Percentiles rank a stretch among this genome's conserved stretches.
Evolutionary conservation across 2,797 vertebrate species (phyloP).

Genomic region (Hypotaenidia okinawae): DNA sequence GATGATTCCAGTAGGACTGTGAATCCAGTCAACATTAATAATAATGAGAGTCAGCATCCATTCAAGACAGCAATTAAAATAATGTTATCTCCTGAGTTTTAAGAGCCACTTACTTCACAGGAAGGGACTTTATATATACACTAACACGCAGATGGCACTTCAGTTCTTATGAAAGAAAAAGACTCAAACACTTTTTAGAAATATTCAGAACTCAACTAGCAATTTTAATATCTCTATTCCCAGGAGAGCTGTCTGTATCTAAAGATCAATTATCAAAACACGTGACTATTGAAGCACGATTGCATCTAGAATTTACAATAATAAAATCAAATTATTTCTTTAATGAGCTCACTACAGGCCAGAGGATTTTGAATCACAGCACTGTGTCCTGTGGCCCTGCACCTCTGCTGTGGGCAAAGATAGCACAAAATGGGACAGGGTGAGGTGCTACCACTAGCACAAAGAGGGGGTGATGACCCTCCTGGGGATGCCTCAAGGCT

Average conservation of each 20-base stretch:
- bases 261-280: conserved; percentile 45
- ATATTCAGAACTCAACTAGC: conserved; percentile 28
- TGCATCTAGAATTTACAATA: background rate
- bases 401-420: background rate
- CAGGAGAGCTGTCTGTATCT: background rate
- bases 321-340: background rate
- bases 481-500: background rate
- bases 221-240: background rate
- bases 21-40: conserved; percentile 61
- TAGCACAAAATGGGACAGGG: fast-evolving
- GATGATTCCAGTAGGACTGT: conserved; percentile 28
- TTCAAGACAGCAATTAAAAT: conserved; percentile 64
- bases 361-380: background rate
- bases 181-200: conserved; percentile 55
- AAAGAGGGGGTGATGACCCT: background rate
- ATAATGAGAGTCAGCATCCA: conserved; percentile 57
- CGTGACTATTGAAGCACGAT: background rate
- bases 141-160: conserved; percentile 46
- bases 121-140: conserved; percentile 37
- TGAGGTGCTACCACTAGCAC: background rate
- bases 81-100: conserved; percentile 38
- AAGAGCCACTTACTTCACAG: conserved; percentile 41
- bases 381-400: background rate
- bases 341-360: background rate
- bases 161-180: conserved; percentile 39